Evolutionary conservation across 2,888 invertebrate genomes (phyloP).

Genomic region (Drosophila siamana): DNA sequence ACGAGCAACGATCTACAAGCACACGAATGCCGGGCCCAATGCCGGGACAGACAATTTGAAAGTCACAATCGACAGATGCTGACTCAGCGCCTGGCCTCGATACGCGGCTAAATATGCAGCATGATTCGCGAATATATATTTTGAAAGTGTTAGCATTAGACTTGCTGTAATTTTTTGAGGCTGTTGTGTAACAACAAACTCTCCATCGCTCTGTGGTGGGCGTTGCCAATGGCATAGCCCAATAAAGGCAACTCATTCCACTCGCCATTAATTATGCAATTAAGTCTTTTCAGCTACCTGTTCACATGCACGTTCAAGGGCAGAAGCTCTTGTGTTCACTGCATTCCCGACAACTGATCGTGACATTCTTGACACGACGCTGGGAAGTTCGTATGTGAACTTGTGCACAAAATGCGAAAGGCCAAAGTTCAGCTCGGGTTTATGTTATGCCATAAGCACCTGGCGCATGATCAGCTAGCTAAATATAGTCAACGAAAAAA

Average conservation of each 20-base stretch:
- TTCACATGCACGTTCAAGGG: slow-evolving; percentile 38
- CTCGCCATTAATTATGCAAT: not conserved
- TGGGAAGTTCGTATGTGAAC: slow-evolving; percentile 6
- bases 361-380: slow-evolving; percentile 49
- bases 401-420: slow-evolving; percentile 1
- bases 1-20: slow-evolving; percentile 28
- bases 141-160: slow-evolving; percentile 55
- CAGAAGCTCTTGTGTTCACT: slow-evolving; percentile 26
- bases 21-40: slow-evolving; percentile 43
- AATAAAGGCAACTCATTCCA: slow-evolving; percentile 3
- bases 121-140: slow-evolving; percentile 46
- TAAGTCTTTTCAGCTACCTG: slow-evolving; percentile 35
- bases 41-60: slow-evolving; percentile 44
- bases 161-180: slow-evolving; percentile 31
- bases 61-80: slow-evolving; percentile 49
- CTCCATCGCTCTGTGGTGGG: slow-evolving; percentile 24
- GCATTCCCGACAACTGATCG: slow-evolving; percentile 45
- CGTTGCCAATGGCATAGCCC: slow-evolving; percentile 17
- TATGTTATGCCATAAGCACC: not conserved
- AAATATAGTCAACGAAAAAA: not conserved
- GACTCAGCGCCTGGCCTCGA: slow-evolving; percentile 69
- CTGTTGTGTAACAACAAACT: slow-evolving; percentile 38
- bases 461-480: not conserved
- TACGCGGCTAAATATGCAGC: slow-evolving; percentile 31
- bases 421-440: not conserved